phyloP scores from a whole-genome alignment of 2,888 invertebrate genomes.

The Loripinus fragilis region DNA sequence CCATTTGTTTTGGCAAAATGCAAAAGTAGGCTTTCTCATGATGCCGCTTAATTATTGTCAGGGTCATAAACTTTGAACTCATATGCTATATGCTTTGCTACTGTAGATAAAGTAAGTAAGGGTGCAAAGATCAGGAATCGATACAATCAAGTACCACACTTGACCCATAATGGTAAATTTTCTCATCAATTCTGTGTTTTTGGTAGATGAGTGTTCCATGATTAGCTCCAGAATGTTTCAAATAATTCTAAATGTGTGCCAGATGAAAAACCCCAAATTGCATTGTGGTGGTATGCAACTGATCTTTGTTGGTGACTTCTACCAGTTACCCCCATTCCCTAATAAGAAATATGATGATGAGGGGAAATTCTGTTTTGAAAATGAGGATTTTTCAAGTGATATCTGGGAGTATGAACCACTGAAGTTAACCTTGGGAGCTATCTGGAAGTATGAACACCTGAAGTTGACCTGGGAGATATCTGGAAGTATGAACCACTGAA shows the following conservation, averaged over 20 bases:
- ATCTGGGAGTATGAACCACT: no score
- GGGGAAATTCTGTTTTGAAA: constrained; percentile 47
- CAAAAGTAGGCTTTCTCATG: no score
- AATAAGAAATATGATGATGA: constrained; percentile 35
- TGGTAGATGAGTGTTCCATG: constrained; percentile 49
- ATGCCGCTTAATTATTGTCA: no score
- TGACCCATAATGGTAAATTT: constrained; percentile 1
- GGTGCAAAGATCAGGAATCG: neutral
- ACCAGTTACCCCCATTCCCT: constrained; percentile 51
- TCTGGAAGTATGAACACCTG: no score
- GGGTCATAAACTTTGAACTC: neutral
- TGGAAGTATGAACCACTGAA: no score
- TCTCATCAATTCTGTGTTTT: neutral
- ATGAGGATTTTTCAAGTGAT: constrained; percentile 26
- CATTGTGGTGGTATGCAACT: constrained; percentile 41
- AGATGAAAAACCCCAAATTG: constrained; percentile 13
- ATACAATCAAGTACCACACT: neutral
- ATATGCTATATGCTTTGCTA: neutral
- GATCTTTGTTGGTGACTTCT: constrained; percentile 47
- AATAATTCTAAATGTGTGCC: constrained; percentile 14
- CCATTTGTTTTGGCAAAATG: neutral
- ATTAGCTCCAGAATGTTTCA: constrained; percentile 33
- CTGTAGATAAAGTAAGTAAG: neutral
- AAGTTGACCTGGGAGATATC: no score
- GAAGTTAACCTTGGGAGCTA: no score